Conservation (phyloP, 2,113 vertebrate genomes). For the Oryzias javanicus region DNA sequence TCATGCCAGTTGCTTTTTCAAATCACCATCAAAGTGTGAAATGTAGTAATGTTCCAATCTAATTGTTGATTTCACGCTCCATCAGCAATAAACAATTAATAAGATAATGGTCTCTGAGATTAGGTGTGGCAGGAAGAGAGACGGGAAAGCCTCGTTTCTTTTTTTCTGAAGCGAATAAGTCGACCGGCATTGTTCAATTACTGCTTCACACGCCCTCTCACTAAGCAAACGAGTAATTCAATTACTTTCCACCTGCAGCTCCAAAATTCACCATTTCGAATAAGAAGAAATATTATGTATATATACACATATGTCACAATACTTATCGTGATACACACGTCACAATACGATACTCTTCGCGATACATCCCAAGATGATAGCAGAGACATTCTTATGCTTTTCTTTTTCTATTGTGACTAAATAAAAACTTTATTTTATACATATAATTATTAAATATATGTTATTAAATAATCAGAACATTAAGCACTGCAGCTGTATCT, state of each 20-base stretch:
- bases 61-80: conserved; percentile 70
- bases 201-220: conserved; percentile 13
- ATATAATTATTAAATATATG: no score
- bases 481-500: no score
- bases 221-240: conserved; percentile 2
- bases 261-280: conserved; percentile 9
- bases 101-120: conserved; percentile 48
- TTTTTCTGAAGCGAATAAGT: conserved; percentile 26
- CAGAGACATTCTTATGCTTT: no score
- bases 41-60: conserved; percentile 63
- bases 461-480: no score
- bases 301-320: no score
- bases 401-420: no score
- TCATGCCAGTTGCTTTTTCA: conserved; percentile 39
- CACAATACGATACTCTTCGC: no score
- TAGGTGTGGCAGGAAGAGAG: conserved; percentile 37
- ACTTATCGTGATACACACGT: no score
- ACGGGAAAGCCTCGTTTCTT: conserved; percentile 24
- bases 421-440: no score
- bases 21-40: conserved; percentile 62
- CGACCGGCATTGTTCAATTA: conserved; percentile 34
- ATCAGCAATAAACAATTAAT: conserved; percentile 69
- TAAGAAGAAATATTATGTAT: neutral
- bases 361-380: no score
- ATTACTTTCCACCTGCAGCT: conserved; percentile 6